Evolutionary conservation across 2,797 vertebrate species (phyloP).

Genomic region (Gorsachius magnificus): DNA sequence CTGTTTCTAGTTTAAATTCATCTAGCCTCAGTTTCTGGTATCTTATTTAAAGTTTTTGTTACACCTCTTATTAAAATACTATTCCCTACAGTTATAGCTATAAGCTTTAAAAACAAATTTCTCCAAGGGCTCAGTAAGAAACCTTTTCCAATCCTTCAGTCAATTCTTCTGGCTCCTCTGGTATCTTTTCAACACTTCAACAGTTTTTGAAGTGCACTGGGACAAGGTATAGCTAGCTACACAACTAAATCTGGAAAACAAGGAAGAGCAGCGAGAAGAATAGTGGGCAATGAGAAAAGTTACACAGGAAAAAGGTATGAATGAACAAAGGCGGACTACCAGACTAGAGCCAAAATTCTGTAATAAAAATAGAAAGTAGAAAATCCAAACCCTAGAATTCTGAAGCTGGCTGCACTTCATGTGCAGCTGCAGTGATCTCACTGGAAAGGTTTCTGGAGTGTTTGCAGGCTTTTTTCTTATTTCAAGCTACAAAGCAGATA

Average conservation of each 20-base stretch:
- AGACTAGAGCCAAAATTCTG: not conserved
- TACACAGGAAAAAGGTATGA: not conserved
- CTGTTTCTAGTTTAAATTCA: not conserved
- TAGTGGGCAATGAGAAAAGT: not conserved
- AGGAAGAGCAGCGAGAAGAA: slow-evolving; percentile 11
- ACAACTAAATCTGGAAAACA: slow-evolving; percentile 24
- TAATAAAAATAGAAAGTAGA: not conserved
- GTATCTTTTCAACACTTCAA: slow-evolving; percentile 29
- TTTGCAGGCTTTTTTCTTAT: not conserved
- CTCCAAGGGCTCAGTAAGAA: not conserved
- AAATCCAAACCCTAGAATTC: not conserved
- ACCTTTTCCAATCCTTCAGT: not conserved
- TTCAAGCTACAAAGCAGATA: not conserved
- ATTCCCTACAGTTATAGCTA: not conserved
- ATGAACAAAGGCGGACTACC: not conserved
- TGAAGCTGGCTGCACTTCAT: not conserved
- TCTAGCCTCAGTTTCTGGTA: not conserved
- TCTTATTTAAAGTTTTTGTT: not conserved
- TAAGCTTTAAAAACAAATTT: not conserved
- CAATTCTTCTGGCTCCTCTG: slow-evolving; percentile 1
- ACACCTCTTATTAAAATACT: not conserved
- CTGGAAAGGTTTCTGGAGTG: not conserved
- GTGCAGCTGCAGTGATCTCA: not conserved
- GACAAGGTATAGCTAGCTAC: slow-evolving; percentile 4
- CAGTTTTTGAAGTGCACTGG: not conserved